Percentiles rank a stretch among this genome's conserved stretches.
These are phyloP conservation scores for Choloepus hoffmanni DNA, from an alignment of 2,113 vertebrate species.

Conservation along the genomic window DNA sequence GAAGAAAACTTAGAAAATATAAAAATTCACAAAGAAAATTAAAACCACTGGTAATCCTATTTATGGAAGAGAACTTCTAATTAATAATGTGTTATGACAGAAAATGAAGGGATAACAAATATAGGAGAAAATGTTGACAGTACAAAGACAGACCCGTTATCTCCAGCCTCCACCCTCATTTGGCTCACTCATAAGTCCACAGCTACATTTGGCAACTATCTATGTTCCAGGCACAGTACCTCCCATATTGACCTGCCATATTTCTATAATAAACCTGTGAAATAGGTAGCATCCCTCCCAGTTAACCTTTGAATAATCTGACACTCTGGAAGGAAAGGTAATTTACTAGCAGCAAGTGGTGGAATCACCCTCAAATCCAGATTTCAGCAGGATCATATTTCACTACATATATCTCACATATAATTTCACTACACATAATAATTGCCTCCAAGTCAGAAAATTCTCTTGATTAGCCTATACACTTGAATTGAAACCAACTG, in stretches of 20 bases:
- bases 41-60: background rate
- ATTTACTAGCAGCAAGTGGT: background rate
- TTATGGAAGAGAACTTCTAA: background rate
- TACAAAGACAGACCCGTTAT: background rate
- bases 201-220: background rate
- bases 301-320: background rate
- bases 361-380: background rate
- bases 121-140: background rate
- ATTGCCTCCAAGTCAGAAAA: background rate
- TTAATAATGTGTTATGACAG: background rate
- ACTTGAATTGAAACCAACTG: background rate
- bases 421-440: background rate
- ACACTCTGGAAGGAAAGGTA: background rate
- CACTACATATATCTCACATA: background rate
- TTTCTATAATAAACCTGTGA: background rate
- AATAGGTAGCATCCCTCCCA: background rate
- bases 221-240: background rate
- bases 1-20: background rate
- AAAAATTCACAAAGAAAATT: background rate
- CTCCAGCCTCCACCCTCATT: background rate
- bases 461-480: background rate
- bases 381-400: background rate
- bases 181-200: background rate
- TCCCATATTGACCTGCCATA: too few relatives aligned
- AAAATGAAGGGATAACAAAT: background rate